phyloP scores from a whole-genome alignment of 2,888 invertebrate genomes.

The Ypsolopha sequella region DNA sequence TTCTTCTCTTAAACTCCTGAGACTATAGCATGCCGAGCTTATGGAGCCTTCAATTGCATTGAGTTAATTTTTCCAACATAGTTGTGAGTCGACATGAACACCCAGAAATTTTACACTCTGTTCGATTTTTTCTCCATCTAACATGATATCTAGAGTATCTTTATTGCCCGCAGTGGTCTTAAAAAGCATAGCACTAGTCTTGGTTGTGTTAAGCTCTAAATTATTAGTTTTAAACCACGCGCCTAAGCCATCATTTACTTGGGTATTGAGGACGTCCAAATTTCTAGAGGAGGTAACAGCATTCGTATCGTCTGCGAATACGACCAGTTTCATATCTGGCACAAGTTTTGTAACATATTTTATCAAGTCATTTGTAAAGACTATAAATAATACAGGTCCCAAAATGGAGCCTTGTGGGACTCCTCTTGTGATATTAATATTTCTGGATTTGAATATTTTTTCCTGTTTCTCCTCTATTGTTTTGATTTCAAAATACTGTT shows the following conservation, averaged over 20 bases:
- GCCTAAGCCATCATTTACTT: not conserved
- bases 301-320: not conserved
- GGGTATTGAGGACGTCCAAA: not conserved
- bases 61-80: no score
- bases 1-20: not conserved
- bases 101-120: not conserved
- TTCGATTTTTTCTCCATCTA: not conserved
- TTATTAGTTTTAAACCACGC: not conserved
- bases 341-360: not conserved
- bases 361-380: not conserved
- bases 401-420: not conserved
- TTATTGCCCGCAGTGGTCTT: not conserved
- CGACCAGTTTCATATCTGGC: not conserved
- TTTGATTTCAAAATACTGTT: not conserved
- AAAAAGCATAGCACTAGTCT: no score
- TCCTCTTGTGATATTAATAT: not conserved
- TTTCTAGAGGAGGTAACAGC: not conserved
- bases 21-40: not conserved
- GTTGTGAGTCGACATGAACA: not conserved
- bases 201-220: not conserved
- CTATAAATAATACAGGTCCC: not conserved
- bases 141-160: not conserved
- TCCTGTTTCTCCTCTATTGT: not conserved
- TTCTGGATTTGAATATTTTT: not conserved
- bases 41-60: no score